Evolutionary conservation across 2,113 vertebrate genomes (phyloP), one percentile per base, ranked within the genome.

Genomic region (Dendrocopos noguchii): DNA sequence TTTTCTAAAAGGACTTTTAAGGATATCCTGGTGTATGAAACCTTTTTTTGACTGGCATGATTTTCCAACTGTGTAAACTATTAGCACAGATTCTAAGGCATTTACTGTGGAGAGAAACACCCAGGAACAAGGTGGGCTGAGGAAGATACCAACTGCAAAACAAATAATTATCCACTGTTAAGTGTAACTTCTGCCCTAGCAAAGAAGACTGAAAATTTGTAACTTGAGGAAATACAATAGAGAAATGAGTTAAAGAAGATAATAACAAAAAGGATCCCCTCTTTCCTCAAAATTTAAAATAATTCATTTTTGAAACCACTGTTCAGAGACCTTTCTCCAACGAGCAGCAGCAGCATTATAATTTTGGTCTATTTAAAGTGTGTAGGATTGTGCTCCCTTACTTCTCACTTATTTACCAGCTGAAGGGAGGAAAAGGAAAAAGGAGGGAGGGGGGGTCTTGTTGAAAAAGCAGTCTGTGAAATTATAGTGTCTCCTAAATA

Each of bases 1-100:
- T 87, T 92, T 91, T 88, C 74, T 77, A 56, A 87, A 92, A 80
- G 27, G 65, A 93, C 60, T 91, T 84, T 52, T 74, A 73, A 84
- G 91, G 46, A 31, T 70, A 24, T 9, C 25, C 33, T 24, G 25
- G n/a, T 31, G 1, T 29, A 33, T 17, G 8, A 77, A 87, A 78
- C 5, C 3, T 6, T 56, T 73, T 90, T 74, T 59, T 67, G 84
- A 77, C 42, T 52, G 39, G 71, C 2, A 29, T 64, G 36, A 42
- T 78, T 91, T 84, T 75, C 66, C 34, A 75, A 29, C 61, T 87
- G 4, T 70, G 53, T 21, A 65, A 83, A 71, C 39, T 44, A 70
- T 20, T 52, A 53, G 60, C 24, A 92, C 14, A 72, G 34, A 76
- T 82, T 81, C 53, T 80, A 52, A 93, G 34, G 10, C 24, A 39